Conservation (phyloP, 1,140 invertebrate species). For the Matsumurasca onukii region DNA sequence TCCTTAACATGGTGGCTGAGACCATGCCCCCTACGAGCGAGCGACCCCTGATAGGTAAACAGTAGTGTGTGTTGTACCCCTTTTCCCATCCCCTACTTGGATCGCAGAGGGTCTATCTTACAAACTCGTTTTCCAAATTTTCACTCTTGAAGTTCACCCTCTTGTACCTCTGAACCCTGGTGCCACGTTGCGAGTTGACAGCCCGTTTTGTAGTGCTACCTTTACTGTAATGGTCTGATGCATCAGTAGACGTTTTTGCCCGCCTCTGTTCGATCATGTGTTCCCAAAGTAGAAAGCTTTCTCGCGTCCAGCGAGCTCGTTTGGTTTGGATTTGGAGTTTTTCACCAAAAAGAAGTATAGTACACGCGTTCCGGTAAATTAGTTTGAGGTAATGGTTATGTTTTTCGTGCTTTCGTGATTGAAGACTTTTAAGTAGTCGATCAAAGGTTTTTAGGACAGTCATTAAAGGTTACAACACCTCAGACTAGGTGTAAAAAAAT, state of each 20-base stretch:
- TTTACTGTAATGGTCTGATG: conserved; percentile 11
- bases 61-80: conserved; percentile 27
- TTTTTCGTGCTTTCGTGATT: no score
- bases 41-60: conserved; percentile 64
- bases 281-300: conserved; percentile 21
- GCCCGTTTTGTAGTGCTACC: conserved; percentile 24
- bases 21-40: conserved; percentile 66
- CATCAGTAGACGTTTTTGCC: conserved; percentile 12
- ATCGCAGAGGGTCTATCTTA: conserved; percentile 42
- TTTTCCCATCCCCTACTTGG: conserved; percentile 42
- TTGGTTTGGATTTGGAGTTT: no score
- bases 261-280: conserved; percentile 19
- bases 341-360: no score
- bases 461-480: no score
- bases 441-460: no score
- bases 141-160: background rate
- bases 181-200: background rate
- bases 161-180: background rate
- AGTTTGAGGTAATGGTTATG: no score
- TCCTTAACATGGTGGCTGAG: conserved; percentile 66
- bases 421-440: no score
- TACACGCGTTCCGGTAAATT: no score
- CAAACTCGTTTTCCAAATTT: conserved; percentile 15
- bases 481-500: no score
- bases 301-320: no score